phyloP scores from a whole-genome alignment of 2,888 invertebrate species.

The Caenorhabditis uteleia region DNA sequence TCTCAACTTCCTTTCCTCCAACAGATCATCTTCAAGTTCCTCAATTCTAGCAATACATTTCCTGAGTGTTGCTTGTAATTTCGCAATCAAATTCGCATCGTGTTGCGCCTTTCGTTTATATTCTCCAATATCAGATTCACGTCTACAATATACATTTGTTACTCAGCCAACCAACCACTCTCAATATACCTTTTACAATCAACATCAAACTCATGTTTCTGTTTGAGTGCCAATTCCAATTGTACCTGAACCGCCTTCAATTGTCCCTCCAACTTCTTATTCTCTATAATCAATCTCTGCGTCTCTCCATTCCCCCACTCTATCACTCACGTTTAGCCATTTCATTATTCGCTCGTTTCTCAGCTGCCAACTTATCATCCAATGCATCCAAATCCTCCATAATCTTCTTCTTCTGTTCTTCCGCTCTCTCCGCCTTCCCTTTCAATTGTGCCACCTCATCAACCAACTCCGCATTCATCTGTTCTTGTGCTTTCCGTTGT shows the following conservation, averaged over 20 bases:
- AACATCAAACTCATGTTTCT: slow-evolving; percentile 95
- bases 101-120: slow-evolving; percentile 88
- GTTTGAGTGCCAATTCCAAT: slow-evolving; percentile 91
- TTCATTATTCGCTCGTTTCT: slow-evolving; percentile 57
- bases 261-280: slow-evolving; percentile 92
- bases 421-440: slow-evolving; percentile 41
- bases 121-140: slow-evolving; percentile 96
- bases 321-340: slow-evolving; percentile 44
- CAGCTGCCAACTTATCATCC: slow-evolving; percentile 52
- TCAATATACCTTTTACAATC: slow-evolving; percentile 81
- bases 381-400: slow-evolving; percentile 46
- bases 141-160: no score
- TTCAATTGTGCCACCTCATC: slow-evolving; percentile 52
- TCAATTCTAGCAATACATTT: slow-evolving; percentile 77
- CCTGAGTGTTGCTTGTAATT: slow-evolving; percentile 77
- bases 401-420: slow-evolving; percentile 46
- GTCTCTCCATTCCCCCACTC: no score
- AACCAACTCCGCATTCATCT: slow-evolving; percentile 52
- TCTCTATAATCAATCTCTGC: slow-evolving; percentile 61
- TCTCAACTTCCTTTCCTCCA: slow-evolving; percentile 84
- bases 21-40: slow-evolving; percentile 98
- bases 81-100: slow-evolving; percentile 95
- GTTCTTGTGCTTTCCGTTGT: slow-evolving; percentile 51
- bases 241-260: slow-evolving; percentile 96
- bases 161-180: no score